A percentile compares a stretch with the other conserved stretches of the same genome.
These are phyloP conservation scores for Amiota mariae DNA, from an alignment of 2,888 invertebrate species.

Conservation along the genomic window DNA sequence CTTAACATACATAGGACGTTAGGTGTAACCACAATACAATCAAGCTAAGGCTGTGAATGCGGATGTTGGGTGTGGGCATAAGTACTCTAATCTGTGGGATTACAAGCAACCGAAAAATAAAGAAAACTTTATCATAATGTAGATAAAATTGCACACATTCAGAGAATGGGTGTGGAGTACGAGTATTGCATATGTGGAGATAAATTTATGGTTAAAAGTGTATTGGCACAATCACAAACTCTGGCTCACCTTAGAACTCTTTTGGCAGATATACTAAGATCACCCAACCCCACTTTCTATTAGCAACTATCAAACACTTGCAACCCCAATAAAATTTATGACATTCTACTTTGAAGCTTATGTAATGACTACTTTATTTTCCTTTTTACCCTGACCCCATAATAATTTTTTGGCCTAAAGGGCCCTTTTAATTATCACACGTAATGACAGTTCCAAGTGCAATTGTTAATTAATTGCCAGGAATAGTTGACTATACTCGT, in stretches of 20 bases:
- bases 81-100: constrained; percentile 55
- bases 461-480: constrained; percentile 69
- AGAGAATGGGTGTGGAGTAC: constrained; percentile 14
- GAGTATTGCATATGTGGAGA: background rate
- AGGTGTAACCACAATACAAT: constrained; percentile 9
- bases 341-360: constrained; percentile 63
- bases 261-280: background rate
- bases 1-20: background rate
- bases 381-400: constrained; percentile 20
- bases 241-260: constrained; percentile 6
- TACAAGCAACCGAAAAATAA: constrained; percentile 44
- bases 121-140: background rate
- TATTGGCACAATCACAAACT: background rate
- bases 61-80: constrained; percentile 31
- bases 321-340: constrained; percentile 65
- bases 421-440: constrained; percentile 66
- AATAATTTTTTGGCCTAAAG: constrained; percentile 16
- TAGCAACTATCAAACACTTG: constrained; percentile 31
- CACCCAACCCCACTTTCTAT: background rate
- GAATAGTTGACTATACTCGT: constrained; percentile 14
- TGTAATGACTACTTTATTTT: constrained; percentile 12
- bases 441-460: constrained; percentile 65
- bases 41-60: too few relatives aligned
- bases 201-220: background rate
- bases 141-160: background rate